phyloP scores from a whole-genome alignment of 2,113 vertebrate genomes.

The Vanacampus margaritifer region DNA sequence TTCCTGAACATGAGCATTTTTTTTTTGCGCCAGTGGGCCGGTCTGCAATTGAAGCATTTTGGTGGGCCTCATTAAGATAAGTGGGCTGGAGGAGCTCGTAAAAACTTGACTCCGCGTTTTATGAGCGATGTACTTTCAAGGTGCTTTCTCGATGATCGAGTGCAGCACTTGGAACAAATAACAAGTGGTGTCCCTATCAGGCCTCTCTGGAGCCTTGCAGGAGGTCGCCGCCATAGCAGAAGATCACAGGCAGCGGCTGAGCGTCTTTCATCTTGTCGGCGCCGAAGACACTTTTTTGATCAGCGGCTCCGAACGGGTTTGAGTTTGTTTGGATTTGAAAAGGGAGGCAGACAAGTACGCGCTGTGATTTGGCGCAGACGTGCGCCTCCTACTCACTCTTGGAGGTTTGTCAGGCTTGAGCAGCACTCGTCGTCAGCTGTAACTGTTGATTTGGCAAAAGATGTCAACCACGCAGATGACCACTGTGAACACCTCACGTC shows the following conservation, averaged over 20 bases:
- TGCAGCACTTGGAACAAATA: constrained; percentile 32
- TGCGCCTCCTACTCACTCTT: constrained; percentile 43
- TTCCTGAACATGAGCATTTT: no score
- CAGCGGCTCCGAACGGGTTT: constrained; percentile 25
- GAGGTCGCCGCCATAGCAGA: not conserved
- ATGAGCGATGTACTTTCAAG: constrained; percentile 6
- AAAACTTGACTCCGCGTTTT: constrained; percentile 1
- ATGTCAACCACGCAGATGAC: no score
- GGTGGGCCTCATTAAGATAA: not conserved
- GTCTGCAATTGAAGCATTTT: not conserved
- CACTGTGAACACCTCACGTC: not conserved
- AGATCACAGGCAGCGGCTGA: not conserved
- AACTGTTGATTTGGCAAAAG: not conserved
- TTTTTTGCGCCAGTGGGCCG: not conserved
- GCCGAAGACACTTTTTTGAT: constrained; percentile 37
- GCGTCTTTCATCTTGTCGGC: constrained; percentile 49
- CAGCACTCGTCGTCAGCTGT: not conserved
- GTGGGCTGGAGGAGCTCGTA: constrained; percentile 4
- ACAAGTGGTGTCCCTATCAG: constrained; percentile 29
- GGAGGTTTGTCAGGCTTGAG: constrained; percentile 23
- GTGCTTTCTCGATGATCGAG: constrained; percentile 8
- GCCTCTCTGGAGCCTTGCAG: constrained; percentile 29
- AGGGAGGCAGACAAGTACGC: constrained; percentile 31
- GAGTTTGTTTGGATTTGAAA: constrained; percentile 30
- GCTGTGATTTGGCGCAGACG: not conserved